Evolutionary conservation across 2,888 invertebrate species (phyloP), one percentile per base, ranked within the genome.

Genomic region (Atherix ibis): DNA sequence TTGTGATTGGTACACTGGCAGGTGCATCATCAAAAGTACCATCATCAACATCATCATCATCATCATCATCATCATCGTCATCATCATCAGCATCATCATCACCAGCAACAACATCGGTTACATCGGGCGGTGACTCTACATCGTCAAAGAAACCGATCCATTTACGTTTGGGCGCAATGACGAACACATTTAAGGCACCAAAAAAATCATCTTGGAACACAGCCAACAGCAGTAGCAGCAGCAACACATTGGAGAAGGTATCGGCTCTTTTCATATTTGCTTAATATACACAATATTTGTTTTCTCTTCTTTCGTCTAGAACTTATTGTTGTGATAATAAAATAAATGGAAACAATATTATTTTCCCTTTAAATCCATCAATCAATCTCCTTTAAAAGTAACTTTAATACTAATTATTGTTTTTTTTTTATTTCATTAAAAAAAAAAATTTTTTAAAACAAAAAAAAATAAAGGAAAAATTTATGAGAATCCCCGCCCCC

Each of bases 111-210:
- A 10, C 28, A 5, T 10, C 10, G 12, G 26, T n/a, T 12, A 24
- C 16, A n/a, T n/a, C n/a, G n/a, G n/a, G n/a, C n/a, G n/a, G n/a
- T n/a, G n/a, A n/a, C n/a, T n/a, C n/a, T n/a, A n/a, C n/a, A n/a
- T n/a, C n/a, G n/a, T n/a, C n/a, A 18, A 45, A 46, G 16, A 45
- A 45, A 33, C 41, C 45, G 14, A 44, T 46, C n/a, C 44, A 45
- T 37, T 32, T 41, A 10, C 35, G 42, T 22, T 31, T 46, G 31
- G 43, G 46, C 16, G 40, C 45, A 13, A 37, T 40, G 36, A 42
- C 45, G 13, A 42, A 42, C 24, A 42, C 42, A 36, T 42, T 42
- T 30, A 42, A 42, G 19, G 13, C 41, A 14, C 12, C 40, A 28
- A 35, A 34, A 12, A 42, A 42, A 35, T 24, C 34, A 31, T 25